Evolutionary conservation across 2,888 invertebrate species (phyloP), one percentile per base, ranked within the genome.

Genomic region (Eustalomyia histrio): DNA sequence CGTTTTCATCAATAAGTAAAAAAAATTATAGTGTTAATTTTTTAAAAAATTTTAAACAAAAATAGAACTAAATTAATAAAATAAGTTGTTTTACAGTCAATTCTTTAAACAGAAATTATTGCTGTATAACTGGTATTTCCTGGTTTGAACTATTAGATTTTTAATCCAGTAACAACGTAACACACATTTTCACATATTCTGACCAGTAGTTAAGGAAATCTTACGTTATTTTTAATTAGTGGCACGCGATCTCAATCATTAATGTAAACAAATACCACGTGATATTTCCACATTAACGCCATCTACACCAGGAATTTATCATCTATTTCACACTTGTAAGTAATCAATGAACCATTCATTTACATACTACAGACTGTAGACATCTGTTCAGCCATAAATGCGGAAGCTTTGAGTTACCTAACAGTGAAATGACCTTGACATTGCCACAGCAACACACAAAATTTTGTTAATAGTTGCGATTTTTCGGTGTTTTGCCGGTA

Each of bases 381-480:
- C 53, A 53, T 17, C 65, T 65, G 65, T n/a, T 65, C 35, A 57
- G 7, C 60, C 17, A 60, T 21, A 18, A 65, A 63, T 53, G 63
- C 80, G 76, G 76, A 80, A 76, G 69, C 29, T 16, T 29, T 29
- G 29, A 29, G 29, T 4, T 57, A 18, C 12, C 29, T 57, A 18
- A 10, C 29, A 47, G 8, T 39, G 24, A n/a, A n/a, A 73, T 69
- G 43, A 69, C 73, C 76, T 76, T 80, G 80, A 80, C 80, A 80
- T 80, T 80, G 80, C 52, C 64, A 47, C n/a, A 53, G 29, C 53
- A 69, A 47, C 29, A 47, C 29, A 47, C 68, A 43, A 47, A 60
- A 12, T 14, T 69, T 71, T 72, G 24, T 10, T 43, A 29, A 50
- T 21, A 53, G 16, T n/a, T n/a, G n/a, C n/a, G n/a, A n/a, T n/a